These are phyloP conservation scores for Stichodactyla mertensii DNA, from an alignment of 64 coral and sea anemone species.

Conservation along the genomic window DNA sequence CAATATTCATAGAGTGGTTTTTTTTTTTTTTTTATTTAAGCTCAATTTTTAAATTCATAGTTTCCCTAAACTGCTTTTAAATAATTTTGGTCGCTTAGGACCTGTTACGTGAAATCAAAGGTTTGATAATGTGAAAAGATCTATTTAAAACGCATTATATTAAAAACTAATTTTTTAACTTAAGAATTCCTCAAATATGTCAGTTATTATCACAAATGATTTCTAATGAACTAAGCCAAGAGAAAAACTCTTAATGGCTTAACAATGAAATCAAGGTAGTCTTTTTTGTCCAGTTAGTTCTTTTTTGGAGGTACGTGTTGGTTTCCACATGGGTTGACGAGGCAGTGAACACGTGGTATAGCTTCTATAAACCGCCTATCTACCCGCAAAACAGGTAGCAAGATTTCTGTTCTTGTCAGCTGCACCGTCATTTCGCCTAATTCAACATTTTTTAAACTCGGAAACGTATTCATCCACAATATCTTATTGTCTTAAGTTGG, in stretches of 20 bases:
- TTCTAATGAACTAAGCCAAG: neutral
- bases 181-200: neutral
- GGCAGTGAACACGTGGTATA: neutral
- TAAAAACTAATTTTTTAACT: neutral
- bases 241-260: neutral
- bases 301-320: neutral
- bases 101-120: neutral
- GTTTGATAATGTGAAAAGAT: neutral
- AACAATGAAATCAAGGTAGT: neutral
- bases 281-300: neutral
- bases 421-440: neutral
- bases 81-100: neutral
- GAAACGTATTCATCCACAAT: neutral
- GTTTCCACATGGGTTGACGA: constrained; percentile 2
- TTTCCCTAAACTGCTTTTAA: neutral
- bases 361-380: neutral
- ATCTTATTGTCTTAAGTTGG: neutral
- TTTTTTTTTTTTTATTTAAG: neutral
- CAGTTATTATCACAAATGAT: neutral
- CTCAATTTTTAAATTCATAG: neutral
- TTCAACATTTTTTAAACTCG: neutral
- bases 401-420: neutral
- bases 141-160: neutral
- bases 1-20: neutral
- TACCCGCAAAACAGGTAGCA: constrained; percentile 7